These are phyloP conservation scores for Anser brachyrhynchus DNA, from an alignment of 2,113 vertebrate genomes.

Conservation along the genomic window DNA sequence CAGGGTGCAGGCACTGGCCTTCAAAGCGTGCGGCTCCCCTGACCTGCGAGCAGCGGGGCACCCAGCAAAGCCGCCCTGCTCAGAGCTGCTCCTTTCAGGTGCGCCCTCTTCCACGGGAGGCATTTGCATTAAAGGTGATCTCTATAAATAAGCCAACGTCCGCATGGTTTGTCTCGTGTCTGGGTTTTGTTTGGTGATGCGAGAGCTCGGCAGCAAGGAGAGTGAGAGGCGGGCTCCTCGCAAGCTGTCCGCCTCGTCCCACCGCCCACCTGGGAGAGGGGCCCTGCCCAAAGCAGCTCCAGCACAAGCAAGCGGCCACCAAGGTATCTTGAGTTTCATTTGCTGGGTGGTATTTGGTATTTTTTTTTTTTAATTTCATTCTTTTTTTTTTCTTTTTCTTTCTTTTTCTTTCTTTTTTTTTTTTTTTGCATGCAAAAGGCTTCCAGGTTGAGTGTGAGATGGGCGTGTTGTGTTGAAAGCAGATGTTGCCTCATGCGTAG, in stretches of 20 bases:
- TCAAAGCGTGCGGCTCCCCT: no score
- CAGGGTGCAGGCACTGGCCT: neutral
- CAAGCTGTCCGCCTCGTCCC: neutral
- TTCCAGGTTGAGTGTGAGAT: neutral
- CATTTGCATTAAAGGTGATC: conserved; percentile 14
- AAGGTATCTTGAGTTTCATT: neutral
- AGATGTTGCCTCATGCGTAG: fast-evolving
- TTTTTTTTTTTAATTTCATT: neutral
- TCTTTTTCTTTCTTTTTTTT: neutral
- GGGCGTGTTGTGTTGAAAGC: neutral
- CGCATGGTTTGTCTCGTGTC: neutral
- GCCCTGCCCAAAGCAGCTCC: neutral
- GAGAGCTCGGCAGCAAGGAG: neutral
- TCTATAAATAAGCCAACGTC: neutral
- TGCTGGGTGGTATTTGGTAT: neutral
- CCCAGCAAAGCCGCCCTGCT: neutral
- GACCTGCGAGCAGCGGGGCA: neutral
- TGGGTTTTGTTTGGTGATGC: neutral
- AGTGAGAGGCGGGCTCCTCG: fast-evolving
- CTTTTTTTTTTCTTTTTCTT: neutral
- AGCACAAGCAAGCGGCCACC: neutral
- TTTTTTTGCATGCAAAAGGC: neutral
- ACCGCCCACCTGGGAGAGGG: neutral
- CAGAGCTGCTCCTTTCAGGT: neutral
- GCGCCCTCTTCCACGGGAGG: neutral